A percentile compares a stretch with the other conserved stretches of the same genome.
These are phyloP conservation scores for Mimachlamys varia DNA, from an alignment of 2,888 invertebrate genomes.

Conservation along the genomic window DNA sequence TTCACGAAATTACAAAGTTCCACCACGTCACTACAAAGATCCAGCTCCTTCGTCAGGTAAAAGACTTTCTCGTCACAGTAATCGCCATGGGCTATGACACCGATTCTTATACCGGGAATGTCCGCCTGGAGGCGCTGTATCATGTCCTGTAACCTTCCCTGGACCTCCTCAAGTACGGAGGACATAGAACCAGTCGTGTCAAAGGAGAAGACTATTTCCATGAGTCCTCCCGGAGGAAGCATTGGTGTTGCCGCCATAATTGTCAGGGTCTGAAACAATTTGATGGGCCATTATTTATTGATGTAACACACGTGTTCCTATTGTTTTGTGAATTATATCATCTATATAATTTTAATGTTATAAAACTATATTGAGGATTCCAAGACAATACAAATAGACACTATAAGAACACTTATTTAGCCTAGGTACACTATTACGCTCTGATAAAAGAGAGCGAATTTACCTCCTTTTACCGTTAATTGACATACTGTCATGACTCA, in stretches of 20 bases:
- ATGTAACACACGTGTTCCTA: too few relatives aligned
- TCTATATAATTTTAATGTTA: too few relatives aligned
- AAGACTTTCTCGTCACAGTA: constrained; percentile 74
- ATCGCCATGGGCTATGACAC: constrained; percentile 78
- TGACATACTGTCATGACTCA: too few relatives aligned
- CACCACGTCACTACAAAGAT: constrained; percentile 69
- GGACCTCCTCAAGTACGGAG: constrained; percentile 70
- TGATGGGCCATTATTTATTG: background rate
- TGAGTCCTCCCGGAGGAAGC: constrained; percentile 63
- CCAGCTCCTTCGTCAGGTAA: constrained; percentile 74
- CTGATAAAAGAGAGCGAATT: too few relatives aligned
- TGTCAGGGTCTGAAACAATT: background rate
- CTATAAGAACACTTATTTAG: too few relatives aligned
- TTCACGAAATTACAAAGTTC: constrained; percentile 71
- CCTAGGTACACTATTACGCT: too few relatives aligned
- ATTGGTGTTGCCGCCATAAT: background rate
- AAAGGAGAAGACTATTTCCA: constrained; percentile 74
- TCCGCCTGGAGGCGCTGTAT: constrained; percentile 76
- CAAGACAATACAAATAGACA: too few relatives aligned
- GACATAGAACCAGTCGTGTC: constrained; percentile 78
- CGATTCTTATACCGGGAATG: constrained; percentile 75
- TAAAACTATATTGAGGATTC: too few relatives aligned
- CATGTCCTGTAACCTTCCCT: constrained; percentile 71
- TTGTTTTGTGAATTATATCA: too few relatives aligned
- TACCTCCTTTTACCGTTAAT: too few relatives aligned